phyloP scores from a whole-genome alignment of 2,888 invertebrate genomes.

The Amblyjoppa proteus region DNA sequence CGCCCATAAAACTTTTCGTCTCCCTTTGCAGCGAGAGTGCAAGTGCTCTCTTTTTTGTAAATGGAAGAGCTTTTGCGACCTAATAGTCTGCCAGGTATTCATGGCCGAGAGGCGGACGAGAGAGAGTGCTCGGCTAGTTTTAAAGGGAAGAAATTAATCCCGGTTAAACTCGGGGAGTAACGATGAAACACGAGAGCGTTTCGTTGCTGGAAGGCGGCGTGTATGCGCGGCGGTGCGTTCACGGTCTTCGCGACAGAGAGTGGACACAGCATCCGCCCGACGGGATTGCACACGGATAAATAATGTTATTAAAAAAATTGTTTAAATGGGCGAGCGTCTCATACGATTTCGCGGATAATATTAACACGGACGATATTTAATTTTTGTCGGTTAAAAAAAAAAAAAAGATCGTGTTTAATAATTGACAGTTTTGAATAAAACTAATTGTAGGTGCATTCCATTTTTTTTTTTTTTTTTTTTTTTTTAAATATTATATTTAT shows the following conservation, averaged over 20 bases:
- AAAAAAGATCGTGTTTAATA: neutral
- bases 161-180: conserved; percentile 52
- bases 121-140: conserved; percentile 46
- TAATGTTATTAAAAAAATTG: too few species aligned
- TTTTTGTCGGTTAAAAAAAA: neutral
- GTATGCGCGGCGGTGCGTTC: neutral
- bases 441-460: too few species aligned
- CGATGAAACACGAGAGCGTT: conserved; percentile 59
- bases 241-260: neutral
- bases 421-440: too few species aligned
- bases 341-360: too few species aligned
- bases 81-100: conserved; percentile 49
- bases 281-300: too few species aligned
- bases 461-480: too few species aligned
- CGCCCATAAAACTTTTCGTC: conserved; percentile 20
- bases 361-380: too few species aligned
- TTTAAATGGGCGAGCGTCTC: too few species aligned
- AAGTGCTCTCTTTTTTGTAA: conserved; percentile 40
- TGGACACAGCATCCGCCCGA: neutral
- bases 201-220: conserved; percentile 9
- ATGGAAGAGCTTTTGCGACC: conserved; percentile 44
- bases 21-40: conserved; percentile 2
- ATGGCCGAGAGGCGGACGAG: conserved; percentile 29
- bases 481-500: too few species aligned
- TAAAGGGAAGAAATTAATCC: conserved; percentile 61